A percentile compares a stretch with the other conserved stretches of the same genome.
Evolutionary conservation across 2,888 invertebrate genomes (phyloP).

Genomic region (Omphaloscelis lunosa): DNA sequence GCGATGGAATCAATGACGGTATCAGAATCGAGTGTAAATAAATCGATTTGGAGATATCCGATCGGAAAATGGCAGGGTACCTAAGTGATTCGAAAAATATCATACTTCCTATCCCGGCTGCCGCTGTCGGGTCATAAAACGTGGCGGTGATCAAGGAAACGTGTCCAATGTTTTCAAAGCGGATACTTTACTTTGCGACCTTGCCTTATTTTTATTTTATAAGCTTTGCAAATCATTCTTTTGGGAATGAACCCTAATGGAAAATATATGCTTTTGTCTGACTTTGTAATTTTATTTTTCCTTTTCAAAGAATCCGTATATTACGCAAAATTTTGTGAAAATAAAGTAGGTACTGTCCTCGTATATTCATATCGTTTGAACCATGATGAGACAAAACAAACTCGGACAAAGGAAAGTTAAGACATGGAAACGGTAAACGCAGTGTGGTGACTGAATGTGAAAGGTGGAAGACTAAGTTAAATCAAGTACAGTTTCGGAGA

Average conservation of each 20-base stretch:
- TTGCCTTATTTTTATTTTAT: neutral
- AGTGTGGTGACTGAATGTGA: neutral
- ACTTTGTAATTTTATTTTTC: neutral
- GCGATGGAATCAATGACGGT: constrained; percentile 13
- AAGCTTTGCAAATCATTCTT: constrained; percentile 7
- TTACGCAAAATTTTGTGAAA: neutral
- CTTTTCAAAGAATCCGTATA: neutral
- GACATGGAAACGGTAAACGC: neutral
- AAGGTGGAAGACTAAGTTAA: neutral
- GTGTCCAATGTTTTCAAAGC: constrained; percentile 16
- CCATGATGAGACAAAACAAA: neutral
- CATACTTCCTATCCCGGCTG: neutral
- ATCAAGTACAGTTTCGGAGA: neutral
- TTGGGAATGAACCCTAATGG: constrained; percentile 1
- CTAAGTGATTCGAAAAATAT: constrained; percentile 31
- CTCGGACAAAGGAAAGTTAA: neutral
- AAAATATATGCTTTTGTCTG: constrained; percentile 1
- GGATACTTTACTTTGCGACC: neutral
- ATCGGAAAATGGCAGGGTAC: constrained; percentile 22
- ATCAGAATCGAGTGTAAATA: constrained; percentile 10
- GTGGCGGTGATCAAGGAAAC: constrained; percentile 18
- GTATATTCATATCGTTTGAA: neutral
- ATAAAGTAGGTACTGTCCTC: neutral
- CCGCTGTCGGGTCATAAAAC: constrained; percentile 27
- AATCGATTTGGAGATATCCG: constrained; percentile 35